phyloP scores from a whole-genome alignment of 2,113 vertebrate genomes.

The Coreoperca whiteheadi region DNA sequence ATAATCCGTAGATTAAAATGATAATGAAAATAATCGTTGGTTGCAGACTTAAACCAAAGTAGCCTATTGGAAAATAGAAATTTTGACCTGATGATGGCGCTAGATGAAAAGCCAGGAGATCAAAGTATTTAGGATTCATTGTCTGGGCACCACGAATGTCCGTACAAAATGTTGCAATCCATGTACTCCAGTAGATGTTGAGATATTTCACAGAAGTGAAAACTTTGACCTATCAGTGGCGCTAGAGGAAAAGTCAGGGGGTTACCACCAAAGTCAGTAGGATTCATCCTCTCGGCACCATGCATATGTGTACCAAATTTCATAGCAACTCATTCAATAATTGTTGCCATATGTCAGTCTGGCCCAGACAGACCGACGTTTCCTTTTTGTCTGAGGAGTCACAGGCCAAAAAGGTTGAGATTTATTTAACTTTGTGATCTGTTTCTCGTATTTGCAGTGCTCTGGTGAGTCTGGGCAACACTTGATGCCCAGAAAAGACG shows the following conservation, averaged over 20 bases:
- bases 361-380: not conserved
- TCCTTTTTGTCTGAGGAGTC: not conserved
- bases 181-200: too few relatives aligned
- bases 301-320: not conserved
- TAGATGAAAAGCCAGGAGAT: too few relatives aligned
- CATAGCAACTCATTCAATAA: not conserved
- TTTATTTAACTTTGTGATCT: slow-evolving; percentile 10
- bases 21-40: not conserved
- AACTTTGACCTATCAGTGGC: too few relatives aligned
- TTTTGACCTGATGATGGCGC: not conserved
- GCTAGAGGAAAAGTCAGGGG: not conserved
- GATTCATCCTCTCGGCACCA: not conserved
- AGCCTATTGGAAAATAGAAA: too few relatives aligned
- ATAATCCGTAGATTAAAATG: too few relatives aligned
- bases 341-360: not conserved
- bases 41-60: too few relatives aligned
- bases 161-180: not conserved
- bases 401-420: not conserved
- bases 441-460: slow-evolving; percentile 10
- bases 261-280: not conserved
- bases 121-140: too few relatives aligned
- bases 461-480: not conserved
- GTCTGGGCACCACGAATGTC: not conserved
- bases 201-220: too few relatives aligned
- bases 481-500: slow-evolving; percentile 1